Conservation (phyloP, 1,140 invertebrate genomes). For the Phenacoccus solenopsis region DNA sequence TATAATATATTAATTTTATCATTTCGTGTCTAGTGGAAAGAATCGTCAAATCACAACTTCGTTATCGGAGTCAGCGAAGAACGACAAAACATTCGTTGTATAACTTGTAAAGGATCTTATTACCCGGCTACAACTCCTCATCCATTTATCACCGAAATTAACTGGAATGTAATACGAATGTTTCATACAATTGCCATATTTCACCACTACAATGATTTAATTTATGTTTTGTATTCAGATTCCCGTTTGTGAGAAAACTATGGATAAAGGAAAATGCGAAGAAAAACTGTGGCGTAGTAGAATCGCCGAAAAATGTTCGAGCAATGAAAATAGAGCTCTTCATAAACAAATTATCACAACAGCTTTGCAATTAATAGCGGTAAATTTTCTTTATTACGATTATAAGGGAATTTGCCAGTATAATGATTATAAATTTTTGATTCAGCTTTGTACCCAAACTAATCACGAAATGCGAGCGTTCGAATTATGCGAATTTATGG, state of each 20-base stretch:
- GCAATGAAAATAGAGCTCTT: conserved; percentile 38
- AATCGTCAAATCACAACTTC: conserved; percentile 67
- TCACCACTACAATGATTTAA: background rate
- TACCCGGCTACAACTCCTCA: conserved; percentile 77
- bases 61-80: conserved; percentile 63
- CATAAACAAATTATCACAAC: conserved; percentile 54
- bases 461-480: conserved; percentile 74
- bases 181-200: background rate
- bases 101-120: conserved; percentile 72
- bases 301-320: conserved; percentile 18
- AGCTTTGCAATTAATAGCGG: conserved; percentile 81
- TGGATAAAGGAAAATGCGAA: conserved; percentile 72
- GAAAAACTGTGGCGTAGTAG: conserved; percentile 47
- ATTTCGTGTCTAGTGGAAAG: conserved; percentile 41
- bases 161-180: conserved; percentile 39
- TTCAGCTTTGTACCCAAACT: conserved; percentile 62
- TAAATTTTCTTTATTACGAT: conserved; percentile 35
- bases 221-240: conserved; percentile 40
- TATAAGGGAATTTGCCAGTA: background rate
- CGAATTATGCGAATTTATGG: conserved; percentile 73
- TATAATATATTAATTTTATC: no score
- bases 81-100: conserved; percentile 58
- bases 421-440: conserved; percentile 27
- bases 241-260: conserved; percentile 66
- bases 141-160: conserved; percentile 61